phyloP scores from a whole-genome alignment of 2,113 vertebrate species.

The Rhinoderma darwinii region DNA sequence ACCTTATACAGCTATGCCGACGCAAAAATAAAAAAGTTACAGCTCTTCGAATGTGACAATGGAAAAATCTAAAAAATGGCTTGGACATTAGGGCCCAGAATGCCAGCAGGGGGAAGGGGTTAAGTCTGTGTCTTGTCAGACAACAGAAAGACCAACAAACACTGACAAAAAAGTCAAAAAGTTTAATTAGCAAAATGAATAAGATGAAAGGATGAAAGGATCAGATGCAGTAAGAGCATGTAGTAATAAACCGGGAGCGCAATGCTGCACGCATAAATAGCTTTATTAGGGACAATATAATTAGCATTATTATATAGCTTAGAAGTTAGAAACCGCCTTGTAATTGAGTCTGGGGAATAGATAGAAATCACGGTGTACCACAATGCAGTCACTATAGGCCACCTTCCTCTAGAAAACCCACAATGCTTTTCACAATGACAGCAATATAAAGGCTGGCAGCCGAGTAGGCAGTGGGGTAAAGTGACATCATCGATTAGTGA shows the following conservation, averaged over 20 bases:
- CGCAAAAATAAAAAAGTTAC: too few species aligned
- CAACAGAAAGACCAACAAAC: background rate
- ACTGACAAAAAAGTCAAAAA: background rate
- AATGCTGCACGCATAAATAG: background rate
- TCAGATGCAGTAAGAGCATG: background rate
- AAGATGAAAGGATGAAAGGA: background rate
- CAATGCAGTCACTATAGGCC: background rate
- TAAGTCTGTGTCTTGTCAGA: background rate
- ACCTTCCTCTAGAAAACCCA: background rate
- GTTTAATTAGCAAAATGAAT: background rate
- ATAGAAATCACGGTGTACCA: background rate
- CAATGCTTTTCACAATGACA: background rate
- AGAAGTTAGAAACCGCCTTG: background rate
- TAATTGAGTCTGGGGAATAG: background rate
- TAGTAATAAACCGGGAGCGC: background rate
- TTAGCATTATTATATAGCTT: background rate
- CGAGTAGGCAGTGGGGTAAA: background rate
- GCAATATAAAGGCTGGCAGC: background rate
- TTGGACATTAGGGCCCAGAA: too few species aligned
- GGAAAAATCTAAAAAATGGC: too few species aligned
- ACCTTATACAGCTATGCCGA: too few species aligned
- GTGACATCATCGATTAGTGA: background rate
- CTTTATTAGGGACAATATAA: slow-evolving; percentile 4
- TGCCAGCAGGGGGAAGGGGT: too few species aligned
- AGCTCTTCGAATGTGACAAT: too few species aligned